These are phyloP conservation scores for Psettodes erumei DNA, from an alignment of 2,113 vertebrate genomes.

Conservation along the genomic window DNA sequence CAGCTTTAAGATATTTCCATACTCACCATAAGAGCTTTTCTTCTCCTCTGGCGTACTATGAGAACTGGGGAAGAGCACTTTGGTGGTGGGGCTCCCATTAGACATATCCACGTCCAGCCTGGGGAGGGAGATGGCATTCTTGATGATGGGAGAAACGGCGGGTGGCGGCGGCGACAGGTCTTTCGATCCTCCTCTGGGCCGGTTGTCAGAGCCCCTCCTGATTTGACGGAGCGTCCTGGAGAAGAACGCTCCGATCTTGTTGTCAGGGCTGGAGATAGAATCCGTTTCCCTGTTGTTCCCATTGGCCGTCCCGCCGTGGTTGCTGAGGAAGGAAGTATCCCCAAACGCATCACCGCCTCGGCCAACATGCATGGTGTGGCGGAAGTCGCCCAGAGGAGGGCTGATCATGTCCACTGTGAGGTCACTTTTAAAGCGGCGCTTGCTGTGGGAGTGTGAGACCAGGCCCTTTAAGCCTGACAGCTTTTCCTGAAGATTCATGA, in stretches of 20 bases:
- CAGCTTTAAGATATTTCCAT: not conserved
- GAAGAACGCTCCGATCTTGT: constrained; percentile 86
- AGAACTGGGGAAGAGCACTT: constrained; percentile 84
- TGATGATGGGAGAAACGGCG: constrained; percentile 93
- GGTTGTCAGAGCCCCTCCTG: constrained; percentile 82
- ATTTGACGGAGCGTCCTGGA: constrained; percentile 90
- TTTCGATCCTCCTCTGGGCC: constrained; percentile 73
- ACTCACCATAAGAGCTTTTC: constrained; percentile 89
- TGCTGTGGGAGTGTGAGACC: constrained; percentile 90
- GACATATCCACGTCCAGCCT: constrained; percentile 84
- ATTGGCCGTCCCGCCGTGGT: constrained; percentile 85
- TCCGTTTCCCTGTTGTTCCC: constrained; percentile 73
- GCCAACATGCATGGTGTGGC: constrained; percentile 98
- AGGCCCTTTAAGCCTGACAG: constrained; percentile 90
- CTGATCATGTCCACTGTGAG: constrained; percentile 97
- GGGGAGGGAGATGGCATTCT: constrained; percentile 94
- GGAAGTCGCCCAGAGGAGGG: constrained; percentile 94
- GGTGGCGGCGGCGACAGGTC: constrained; percentile 87
- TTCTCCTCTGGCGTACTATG: constrained; percentile 82
- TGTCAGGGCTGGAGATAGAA: constrained; percentile 76
- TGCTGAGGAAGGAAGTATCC: constrained; percentile 97
- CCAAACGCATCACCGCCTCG: constrained; percentile 95
- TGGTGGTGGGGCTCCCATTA: constrained; percentile 81
- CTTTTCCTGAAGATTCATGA: constrained; percentile 95
- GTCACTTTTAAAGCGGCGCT: constrained; percentile 87